Percentiles rank a stretch among this genome's conserved stretches.
Conservation (phyloP, 2,888 invertebrate species). For the Platypus cylindrus region DNA sequence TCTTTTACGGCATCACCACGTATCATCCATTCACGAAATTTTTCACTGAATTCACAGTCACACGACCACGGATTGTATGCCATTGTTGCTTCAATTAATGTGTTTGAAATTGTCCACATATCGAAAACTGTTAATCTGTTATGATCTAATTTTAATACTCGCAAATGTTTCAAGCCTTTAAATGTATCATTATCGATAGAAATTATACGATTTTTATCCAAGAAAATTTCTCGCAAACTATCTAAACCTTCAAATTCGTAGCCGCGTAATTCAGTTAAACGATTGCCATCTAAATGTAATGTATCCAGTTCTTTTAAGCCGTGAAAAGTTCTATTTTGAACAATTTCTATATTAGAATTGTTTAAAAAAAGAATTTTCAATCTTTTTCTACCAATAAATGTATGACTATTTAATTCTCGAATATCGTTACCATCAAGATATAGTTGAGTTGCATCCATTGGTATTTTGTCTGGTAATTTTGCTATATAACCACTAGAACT, state of each 20-base stretch:
- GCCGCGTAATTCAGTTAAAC: constrained; percentile 54
- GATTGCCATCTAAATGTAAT: constrained; percentile 64
- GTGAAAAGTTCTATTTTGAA: constrained; percentile 74
- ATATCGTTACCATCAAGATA: constrained; percentile 77
- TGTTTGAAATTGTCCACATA: constrained; percentile 57
- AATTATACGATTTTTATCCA: constrained; percentile 61
- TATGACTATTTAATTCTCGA: constrained; percentile 62
- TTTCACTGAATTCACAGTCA: constrained; percentile 66
- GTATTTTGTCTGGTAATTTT: constrained; percentile 66
- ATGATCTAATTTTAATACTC: constrained; percentile 55
- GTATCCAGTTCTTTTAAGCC: constrained; percentile 66
- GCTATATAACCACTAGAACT: constrained; percentile 54
- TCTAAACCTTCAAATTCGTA: constrained; percentile 72
- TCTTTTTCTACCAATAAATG: constrained; percentile 74
- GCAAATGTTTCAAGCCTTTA: constrained; percentile 48
- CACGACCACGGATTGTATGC: constrained; percentile 72
- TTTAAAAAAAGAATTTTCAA: constrained; percentile 65
- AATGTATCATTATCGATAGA: constrained; percentile 62
- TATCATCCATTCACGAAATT: constrained; percentile 64
- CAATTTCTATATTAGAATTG: constrained; percentile 61
- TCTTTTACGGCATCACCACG: constrained; percentile 55
- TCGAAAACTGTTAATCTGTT: constrained; percentile 57
- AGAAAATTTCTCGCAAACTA: constrained; percentile 54
- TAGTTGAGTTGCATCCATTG: constrained; percentile 83
- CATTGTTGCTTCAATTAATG: constrained; percentile 52